Conservation (phyloP, 2,888 invertebrate genomes). For the Holacanthella duospinosa region DNA sequence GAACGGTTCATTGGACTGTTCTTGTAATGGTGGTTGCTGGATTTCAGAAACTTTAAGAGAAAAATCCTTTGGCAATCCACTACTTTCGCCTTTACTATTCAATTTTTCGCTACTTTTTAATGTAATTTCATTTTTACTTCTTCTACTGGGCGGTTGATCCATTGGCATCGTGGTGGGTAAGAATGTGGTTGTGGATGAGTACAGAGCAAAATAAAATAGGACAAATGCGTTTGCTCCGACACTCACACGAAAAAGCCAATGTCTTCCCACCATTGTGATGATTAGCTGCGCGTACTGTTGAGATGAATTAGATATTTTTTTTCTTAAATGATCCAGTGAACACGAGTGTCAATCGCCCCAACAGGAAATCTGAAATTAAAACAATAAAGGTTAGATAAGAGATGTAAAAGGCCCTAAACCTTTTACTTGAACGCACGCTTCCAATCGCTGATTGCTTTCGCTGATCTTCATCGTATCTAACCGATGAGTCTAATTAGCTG, state of each 20-base stretch:
- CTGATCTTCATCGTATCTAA: too few species aligned
- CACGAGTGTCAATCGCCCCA: background rate
- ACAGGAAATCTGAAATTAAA: background rate
- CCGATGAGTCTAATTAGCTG: too few species aligned
- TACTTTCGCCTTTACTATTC: background rate
- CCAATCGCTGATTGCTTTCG: too few species aligned
- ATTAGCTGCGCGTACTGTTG: background rate
- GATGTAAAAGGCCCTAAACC: too few species aligned
- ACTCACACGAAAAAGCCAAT: constrained; percentile 36
- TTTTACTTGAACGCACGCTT: too few species aligned
- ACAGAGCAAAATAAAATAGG: constrained; percentile 33
- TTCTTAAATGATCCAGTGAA: background rate
- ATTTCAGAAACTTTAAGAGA: background rate
- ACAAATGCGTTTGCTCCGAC: constrained; percentile 34
- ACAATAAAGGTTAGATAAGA: too few species aligned
- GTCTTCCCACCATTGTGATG: constrained; percentile 23
- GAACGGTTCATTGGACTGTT: constrained; percentile 1
- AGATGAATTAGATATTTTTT: background rate
- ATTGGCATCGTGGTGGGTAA: constrained; percentile 17
- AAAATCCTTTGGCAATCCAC: background rate
- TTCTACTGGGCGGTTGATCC: constrained; percentile 8
- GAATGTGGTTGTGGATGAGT: constrained; percentile 27
- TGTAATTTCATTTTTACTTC: constrained; percentile 13
- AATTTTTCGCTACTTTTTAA: background rate
- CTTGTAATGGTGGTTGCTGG: background rate